Conservation (phyloP, 2,797 vertebrate genomes). For the Coranthus polyacanthus region DNA sequence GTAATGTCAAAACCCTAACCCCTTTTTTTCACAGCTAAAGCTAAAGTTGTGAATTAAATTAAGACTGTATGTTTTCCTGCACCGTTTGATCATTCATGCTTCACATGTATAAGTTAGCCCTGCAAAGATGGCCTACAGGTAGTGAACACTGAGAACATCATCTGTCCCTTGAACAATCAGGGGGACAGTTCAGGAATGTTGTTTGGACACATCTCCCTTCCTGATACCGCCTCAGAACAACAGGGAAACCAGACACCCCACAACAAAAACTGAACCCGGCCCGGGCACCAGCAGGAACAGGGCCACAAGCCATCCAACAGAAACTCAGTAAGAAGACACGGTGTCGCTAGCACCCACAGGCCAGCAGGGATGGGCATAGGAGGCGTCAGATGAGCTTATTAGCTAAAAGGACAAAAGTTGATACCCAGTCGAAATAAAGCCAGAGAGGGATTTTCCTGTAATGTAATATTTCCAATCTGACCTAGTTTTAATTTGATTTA, state of each 20-base stretch:
- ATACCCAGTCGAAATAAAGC: slow-evolving; percentile 46
- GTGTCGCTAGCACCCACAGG: slow-evolving; percentile 50
- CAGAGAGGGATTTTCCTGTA: slow-evolving; percentile 62
- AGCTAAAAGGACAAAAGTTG: slow-evolving; percentile 51
- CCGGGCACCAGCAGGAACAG: slow-evolving; percentile 29
- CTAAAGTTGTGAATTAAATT: too few species aligned
- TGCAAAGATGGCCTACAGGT: slow-evolving; percentile 16
- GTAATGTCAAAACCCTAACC: neutral
- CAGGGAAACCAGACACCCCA: slow-evolving; percentile 58
- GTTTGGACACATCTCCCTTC: slow-evolving; percentile 43
- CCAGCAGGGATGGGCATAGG: slow-evolving; percentile 21
- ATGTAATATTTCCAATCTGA: slow-evolving; percentile 58
- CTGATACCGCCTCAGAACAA: slow-evolving; percentile 55
- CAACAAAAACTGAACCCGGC: slow-evolving; percentile 46
- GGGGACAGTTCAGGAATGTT: slow-evolving; percentile 52
- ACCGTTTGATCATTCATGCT: neutral
- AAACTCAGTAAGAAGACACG: slow-evolving; percentile 71
- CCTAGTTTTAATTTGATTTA: slow-evolving; percentile 47
- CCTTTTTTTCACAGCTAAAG: too few species aligned
- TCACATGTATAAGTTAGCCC: neutral
- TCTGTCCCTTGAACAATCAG: slow-evolving; percentile 32
- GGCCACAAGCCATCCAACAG: slow-evolving; percentile 44
- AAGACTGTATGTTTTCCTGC: neutral
- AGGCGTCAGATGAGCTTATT: slow-evolving; percentile 53
- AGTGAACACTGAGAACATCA: slow-evolving; percentile 10